Evolutionary conservation across 2,797 vertebrate genomes (phyloP).

Genomic region (Gallinago solitaria): DNA sequence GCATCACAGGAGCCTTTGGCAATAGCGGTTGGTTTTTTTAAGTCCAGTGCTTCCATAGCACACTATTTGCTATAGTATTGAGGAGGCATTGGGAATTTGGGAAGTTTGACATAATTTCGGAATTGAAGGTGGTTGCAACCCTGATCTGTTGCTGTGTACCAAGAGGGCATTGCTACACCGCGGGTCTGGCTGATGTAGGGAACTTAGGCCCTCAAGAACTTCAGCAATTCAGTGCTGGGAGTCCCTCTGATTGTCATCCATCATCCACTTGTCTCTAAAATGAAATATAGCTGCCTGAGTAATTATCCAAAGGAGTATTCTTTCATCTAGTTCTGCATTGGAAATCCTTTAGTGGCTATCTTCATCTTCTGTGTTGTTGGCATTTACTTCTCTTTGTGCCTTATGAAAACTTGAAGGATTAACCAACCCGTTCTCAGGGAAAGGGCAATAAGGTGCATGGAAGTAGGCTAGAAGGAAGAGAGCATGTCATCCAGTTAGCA

Average conservation of each 20-base stretch:
- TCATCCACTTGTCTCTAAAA: not conserved
- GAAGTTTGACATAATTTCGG: not conserved
- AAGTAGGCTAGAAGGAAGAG: not conserved
- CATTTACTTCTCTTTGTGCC: not conserved
- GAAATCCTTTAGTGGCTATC: not conserved
- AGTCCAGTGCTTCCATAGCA: not conserved
- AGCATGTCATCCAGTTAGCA: not conserved
- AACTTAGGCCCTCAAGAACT: not conserved
- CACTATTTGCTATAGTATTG: not conserved
- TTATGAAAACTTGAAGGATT: not conserved
- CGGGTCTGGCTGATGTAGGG: not conserved
- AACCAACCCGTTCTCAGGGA: not conserved
- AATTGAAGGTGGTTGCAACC: not conserved
- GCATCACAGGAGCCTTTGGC: not conserved
- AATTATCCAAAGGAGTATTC: not conserved
- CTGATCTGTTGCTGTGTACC: not conserved
- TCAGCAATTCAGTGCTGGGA: not conserved
- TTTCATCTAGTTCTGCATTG: not conserved
- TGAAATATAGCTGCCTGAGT: not conserved
- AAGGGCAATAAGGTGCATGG: not conserved
- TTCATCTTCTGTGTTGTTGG: not conserved
- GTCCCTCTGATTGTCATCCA: not conserved
- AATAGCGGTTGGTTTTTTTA: not conserved
- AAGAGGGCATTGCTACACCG: too few relatives aligned
- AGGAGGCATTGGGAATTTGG: not conserved